Conservation (phyloP, 2,797 vertebrate species). For the Pseudomugil gertrudae region DNA sequence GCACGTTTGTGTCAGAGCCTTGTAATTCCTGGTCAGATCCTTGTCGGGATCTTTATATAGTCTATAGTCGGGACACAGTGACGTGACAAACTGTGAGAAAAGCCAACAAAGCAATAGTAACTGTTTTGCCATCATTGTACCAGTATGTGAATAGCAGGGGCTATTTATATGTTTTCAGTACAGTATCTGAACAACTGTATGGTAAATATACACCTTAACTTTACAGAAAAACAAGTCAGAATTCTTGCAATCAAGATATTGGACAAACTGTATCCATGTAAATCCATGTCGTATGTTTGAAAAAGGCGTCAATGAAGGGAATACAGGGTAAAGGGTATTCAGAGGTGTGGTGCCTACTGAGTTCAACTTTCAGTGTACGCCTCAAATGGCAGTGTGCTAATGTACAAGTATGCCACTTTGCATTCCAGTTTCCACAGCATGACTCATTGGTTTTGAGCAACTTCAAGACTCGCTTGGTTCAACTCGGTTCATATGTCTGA, state of each 20-base stretch:
- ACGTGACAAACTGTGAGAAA: slow-evolving; percentile 13
- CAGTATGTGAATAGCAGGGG: not conserved
- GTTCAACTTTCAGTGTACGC: slow-evolving; percentile 26
- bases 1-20: not conserved
- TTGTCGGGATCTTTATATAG: too few relatives aligned
- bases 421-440: slow-evolving; percentile 34
- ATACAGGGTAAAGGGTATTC: slow-evolving; percentile 5
- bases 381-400: slow-evolving; percentile 43
- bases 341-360: slow-evolving; percentile 42
- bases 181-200: not conserved
- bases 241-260: not conserved
- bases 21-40: too few relatives aligned
- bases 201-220: not conserved
- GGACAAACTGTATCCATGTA: not conserved
- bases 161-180: not conserved
- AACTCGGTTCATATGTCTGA: too few relatives aligned
- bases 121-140: not conserved
- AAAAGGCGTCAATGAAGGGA: not conserved
- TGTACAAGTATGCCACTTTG: slow-evolving; percentile 40
- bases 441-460: slow-evolving; percentile 45
- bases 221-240: not conserved
- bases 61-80: not conserved
- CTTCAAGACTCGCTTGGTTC: slow-evolving; percentile 11
- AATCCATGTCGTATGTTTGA: not conserved
- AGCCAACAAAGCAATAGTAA: not conserved